Evolutionary conservation across 2,888 invertebrate species (phyloP).

Genomic region (Patella depressa): DNA sequence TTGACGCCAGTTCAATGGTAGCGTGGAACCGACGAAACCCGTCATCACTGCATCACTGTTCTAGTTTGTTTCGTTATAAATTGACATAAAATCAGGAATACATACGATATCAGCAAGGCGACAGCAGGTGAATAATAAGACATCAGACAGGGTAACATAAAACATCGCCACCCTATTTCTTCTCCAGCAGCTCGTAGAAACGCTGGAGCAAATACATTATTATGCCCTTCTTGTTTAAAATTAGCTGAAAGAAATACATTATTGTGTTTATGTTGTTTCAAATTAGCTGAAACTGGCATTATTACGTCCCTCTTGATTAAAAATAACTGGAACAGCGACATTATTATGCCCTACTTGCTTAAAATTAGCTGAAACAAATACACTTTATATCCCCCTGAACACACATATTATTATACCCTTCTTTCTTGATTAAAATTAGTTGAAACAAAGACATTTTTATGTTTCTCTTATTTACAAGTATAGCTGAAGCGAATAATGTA

Average conservation of each 20-base stretch:
- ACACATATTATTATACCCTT: neutral
- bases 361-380: neutral
- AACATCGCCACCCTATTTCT: constrained; percentile 61
- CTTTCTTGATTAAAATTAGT: neutral
- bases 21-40: too few species aligned
- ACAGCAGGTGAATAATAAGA: constrained; percentile 31
- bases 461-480: too few species aligned
- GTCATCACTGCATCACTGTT: too few species aligned
- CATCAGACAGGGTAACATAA: constrained; percentile 52
- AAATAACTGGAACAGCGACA: neutral
- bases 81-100: neutral
- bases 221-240: neutral
- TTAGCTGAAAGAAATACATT: neutral
- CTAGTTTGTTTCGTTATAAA: too few species aligned
- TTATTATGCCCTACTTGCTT: neutral
- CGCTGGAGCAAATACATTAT: constrained; percentile 22
- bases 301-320: neutral
- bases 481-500: too few species aligned
- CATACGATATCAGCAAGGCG: constrained; percentile 48
- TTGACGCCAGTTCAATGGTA: too few species aligned
- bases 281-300: neutral
- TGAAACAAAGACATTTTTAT: too few species aligned
- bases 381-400: too few species aligned
- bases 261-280: neutral
- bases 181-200: constrained; percentile 56